A percentile compares a stretch with the other conserved stretches of the same genome.
Conservation (phyloP, 2,113 vertebrate genomes). For the Otus sunia region DNA sequence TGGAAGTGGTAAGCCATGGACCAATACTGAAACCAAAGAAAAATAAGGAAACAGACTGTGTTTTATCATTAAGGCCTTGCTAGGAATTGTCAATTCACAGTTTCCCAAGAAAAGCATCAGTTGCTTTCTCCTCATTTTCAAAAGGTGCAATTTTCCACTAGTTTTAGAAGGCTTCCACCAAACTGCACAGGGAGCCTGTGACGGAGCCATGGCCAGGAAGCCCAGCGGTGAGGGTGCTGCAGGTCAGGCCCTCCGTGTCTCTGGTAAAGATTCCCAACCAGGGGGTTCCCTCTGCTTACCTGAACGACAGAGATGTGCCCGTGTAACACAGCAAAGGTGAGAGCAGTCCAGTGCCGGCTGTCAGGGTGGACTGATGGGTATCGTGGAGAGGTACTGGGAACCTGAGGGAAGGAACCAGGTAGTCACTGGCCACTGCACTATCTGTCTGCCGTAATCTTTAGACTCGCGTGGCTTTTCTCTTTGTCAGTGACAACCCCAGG, state of each 20-base stretch:
- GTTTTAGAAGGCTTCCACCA: background rate
- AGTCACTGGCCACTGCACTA: background rate
- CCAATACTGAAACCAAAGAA: background rate
- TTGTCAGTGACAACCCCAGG: background rate
- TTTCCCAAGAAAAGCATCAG: background rate
- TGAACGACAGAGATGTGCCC: constrained; percentile 97
- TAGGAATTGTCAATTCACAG: background rate
- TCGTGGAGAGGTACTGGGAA: constrained; percentile 84
- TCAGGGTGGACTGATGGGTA: constrained; percentile 94
- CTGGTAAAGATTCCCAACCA: fast-evolving
- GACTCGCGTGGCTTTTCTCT: background rate
- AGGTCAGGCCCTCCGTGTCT: background rate
- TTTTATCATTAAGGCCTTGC: background rate
- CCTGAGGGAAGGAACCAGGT: constrained; percentile 70
- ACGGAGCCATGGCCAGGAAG: background rate
- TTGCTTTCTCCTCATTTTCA: background rate
- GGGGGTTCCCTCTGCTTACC: constrained; percentile 71
- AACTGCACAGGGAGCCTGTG: fast-evolving
- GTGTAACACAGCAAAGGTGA: constrained; percentile 92
- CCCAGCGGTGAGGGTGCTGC: background rate
- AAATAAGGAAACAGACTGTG: fast-evolving
- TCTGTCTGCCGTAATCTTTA: background rate
- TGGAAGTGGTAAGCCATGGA: background rate
- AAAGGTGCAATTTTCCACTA: fast-evolving
- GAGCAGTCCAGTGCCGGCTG: constrained; percentile 91